phyloP scores from a whole-genome alignment of 1,140 invertebrate genomes.

The Drosophila baimaii region DNA sequence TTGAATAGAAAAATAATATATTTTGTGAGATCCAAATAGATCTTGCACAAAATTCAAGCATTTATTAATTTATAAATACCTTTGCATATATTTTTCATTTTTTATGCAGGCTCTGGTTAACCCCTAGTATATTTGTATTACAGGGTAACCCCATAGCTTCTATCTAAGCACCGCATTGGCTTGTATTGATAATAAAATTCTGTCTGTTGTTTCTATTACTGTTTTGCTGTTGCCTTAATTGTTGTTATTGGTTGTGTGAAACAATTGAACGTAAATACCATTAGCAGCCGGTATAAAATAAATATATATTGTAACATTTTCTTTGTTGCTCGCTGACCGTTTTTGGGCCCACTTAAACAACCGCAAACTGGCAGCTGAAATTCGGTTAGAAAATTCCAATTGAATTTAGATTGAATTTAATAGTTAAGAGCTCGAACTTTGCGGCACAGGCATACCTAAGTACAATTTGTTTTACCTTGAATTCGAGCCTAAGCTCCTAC shows the following conservation, averaged over 20 bases:
- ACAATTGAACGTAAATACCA: constrained; percentile 33
- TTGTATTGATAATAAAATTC: constrained; percentile 25
- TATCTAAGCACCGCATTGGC: not conserved
- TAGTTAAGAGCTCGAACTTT: constrained; percentile 19
- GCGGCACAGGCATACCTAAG: not conserved
- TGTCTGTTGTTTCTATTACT: not conserved
- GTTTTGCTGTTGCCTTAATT: constrained; percentile 11
- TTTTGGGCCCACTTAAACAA: not conserved
- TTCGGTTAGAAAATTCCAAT: constrained; percentile 4
- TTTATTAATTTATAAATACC: too few relatives aligned
- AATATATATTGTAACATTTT: constrained; percentile 24
- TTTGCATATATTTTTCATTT: too few relatives aligned
- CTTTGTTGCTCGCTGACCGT: constrained; percentile 8
- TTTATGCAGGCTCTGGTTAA: too few relatives aligned
- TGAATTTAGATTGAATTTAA: constrained; percentile 42
- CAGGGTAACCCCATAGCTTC: not conserved
- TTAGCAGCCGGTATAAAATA: constrained; percentile 8
- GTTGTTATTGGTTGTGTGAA: constrained; percentile 20
- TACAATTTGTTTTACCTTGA: constrained; percentile 6
- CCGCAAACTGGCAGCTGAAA: not conserved
- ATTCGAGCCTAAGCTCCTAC: not conserved
- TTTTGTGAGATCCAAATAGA: too few relatives aligned
- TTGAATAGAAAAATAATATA: too few relatives aligned
- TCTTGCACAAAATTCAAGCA: too few relatives aligned
- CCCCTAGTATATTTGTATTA: not conserved